Evolutionary conservation across 2,888 invertebrate species (phyloP), one percentile per base, ranked within the genome.

Genomic region (Pheosia tremula): DNA sequence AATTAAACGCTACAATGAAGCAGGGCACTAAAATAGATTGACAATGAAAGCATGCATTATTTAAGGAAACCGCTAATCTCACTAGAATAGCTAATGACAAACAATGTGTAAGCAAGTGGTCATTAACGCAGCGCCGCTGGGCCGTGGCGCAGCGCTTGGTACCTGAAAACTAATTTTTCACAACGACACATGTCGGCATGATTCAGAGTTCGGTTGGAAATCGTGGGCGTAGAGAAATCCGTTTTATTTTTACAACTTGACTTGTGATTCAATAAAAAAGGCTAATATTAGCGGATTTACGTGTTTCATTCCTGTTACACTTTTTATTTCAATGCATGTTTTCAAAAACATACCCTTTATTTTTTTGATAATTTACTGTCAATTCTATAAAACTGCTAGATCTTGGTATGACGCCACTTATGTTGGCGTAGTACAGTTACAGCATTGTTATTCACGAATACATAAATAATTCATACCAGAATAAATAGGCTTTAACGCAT

Each of bases 191-290:
- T 71, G 77, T 71, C 68, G 61, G 64, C 58, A 68, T 89, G 88
- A 88, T 74, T 88, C 89, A 89, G 74, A 74, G 59, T 60, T 67
- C 69, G 69, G 66, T 71, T 64, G 67, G 69, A 79, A 82, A 68
- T 70, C 79, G 88, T 87, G 88, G 89, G 89, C 88, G 87, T 80
- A 77, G 79, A 83, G 78, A 82, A 85, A 83, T 80, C 79, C 71
- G 79, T 64, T 84, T 86, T 89, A 88, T 88, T 88, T 89, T 87
- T 88, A 86, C 63, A 82, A 75, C 78, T 75, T 77, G 75, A 79
- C 73, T 83, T 82, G 81, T 85, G 86, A 86, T 83, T 86, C 86
- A 87, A 88, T 84, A 83, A 82, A 81, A 24, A 78, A 72, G 52
- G 77, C 76, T 86, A 85, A 82, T 81, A 81, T 83, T 89, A 87